A percentile compares a stretch with the other conserved stretches of the same genome.
Evolutionary conservation across 2,113 vertebrate species (phyloP).

Genomic region (Hucho hucho): DNA sequence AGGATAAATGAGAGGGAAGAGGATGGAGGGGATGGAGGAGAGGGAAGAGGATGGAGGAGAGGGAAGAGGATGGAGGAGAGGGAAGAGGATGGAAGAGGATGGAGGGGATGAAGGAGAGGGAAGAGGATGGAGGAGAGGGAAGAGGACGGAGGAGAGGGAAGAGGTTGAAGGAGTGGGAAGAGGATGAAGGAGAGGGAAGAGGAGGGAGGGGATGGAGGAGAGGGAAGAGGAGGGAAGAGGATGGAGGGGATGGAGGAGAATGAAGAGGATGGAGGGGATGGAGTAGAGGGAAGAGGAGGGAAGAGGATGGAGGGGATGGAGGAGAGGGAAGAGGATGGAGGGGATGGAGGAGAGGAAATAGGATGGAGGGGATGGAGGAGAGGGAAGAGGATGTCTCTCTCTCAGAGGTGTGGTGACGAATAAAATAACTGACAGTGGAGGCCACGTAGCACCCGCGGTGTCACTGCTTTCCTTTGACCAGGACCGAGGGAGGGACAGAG

Average conservation of each 20-base stretch:
- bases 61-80: conserved; percentile 14
- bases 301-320: conserved; percentile 39
- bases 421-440: too few relatives aligned
- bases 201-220: not conserved
- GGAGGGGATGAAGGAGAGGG: not conserved
- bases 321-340: not conserved
- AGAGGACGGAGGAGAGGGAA: too few relatives aligned
- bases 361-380: not conserved
- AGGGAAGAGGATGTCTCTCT: too few relatives aligned
- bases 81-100: too few relatives aligned
- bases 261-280: not conserved
- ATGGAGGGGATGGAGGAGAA: too few relatives aligned
- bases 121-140: conserved; percentile 18
- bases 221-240: not conserved
- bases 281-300: not conserved
- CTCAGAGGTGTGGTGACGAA: too few relatives aligned
- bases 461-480: too few relatives aligned
- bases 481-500: too few relatives aligned
- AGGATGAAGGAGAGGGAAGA: not conserved
- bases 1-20: too few relatives aligned
- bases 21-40: not conserved
- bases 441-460: too few relatives aligned
- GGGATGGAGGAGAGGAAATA: not conserved
- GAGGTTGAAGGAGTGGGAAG: not conserved
- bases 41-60: conserved; percentile 4